Evolutionary conservation across 2,113 vertebrate genomes (phyloP).

Genomic region (Phrynocephalus versicolor): DNA sequence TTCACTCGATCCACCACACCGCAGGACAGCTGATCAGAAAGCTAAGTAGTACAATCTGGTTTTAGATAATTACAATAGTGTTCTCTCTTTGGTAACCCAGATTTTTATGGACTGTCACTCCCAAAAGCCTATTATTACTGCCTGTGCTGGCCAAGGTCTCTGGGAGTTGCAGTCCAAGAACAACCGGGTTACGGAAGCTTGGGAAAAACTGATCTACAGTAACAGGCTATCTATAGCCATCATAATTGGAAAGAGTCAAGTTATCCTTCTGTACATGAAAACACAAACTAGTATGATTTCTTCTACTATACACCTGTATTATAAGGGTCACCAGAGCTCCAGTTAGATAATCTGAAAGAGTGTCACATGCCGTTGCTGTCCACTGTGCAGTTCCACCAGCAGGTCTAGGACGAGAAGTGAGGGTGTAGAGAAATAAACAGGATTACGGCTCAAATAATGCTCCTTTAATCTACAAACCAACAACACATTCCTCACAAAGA

Average conservation of each 20-base stretch:
- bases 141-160: too few relatives aligned
- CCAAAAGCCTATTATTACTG: too few relatives aligned
- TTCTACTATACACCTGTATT: conserved; percentile 79
- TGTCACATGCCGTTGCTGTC: conserved; percentile 91
- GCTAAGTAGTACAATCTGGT: too few relatives aligned
- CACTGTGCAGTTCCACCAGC: conserved; percentile 86
- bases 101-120: too few relatives aligned
- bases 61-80: too few relatives aligned
- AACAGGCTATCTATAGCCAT: too few relatives aligned
- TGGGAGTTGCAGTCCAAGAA: too few relatives aligned
- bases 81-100: too few relatives aligned
- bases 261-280: neutral
- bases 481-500: neutral
- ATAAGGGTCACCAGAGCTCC: conserved; percentile 79
- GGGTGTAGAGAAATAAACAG: neutral
- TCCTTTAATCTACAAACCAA: neutral
- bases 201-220: too few relatives aligned
- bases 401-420: conserved; percentile 76
- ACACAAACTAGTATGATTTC: neutral
- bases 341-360: conserved; percentile 78
- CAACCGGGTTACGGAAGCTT: too few relatives aligned
- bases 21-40: too few relatives aligned
- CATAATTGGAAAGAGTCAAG: neutral
- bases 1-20: too few relatives aligned
- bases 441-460: neutral